These are phyloP conservation scores for Smithornis capensis DNA, from an alignment of 2,113 vertebrate species.

Conservation along the genomic window DNA sequence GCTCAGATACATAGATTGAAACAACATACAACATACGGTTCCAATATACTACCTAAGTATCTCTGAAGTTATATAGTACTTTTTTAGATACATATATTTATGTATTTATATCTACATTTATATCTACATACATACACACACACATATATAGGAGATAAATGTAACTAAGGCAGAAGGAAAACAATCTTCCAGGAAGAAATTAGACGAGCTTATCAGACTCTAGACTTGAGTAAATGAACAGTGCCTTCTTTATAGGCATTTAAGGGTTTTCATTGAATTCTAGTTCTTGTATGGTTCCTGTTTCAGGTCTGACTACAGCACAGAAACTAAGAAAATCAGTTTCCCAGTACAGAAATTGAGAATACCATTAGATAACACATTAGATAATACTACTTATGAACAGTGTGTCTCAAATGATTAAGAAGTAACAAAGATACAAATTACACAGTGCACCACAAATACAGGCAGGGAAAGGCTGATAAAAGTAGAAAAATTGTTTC, in stretches of 20 bases:
- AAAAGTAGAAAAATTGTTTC: not conserved
- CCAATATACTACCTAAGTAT: not conserved
- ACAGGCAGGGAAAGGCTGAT: not conserved
- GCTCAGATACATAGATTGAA: conserved; percentile 27
- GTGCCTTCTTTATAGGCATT: not conserved
- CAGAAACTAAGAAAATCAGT: not conserved
- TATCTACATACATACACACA: too few species aligned
- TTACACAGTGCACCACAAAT: not conserved
- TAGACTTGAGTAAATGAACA: not conserved
- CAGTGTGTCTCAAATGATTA: not conserved
- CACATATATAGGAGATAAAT: not conserved
- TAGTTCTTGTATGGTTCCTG: not conserved
- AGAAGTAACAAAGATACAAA: not conserved
- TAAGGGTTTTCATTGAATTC: not conserved
- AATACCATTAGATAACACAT: not conserved
- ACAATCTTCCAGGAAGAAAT: not conserved
- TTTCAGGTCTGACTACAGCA: not conserved
- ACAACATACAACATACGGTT: not conserved
- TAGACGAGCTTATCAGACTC: not conserved
- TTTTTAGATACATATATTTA: not conserved
- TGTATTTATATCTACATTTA: not conserved
- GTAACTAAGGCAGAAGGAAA: not conserved
- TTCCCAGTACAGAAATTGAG: not conserved
- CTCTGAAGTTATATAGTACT: not conserved
- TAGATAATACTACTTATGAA: not conserved